Conservation (phyloP, 2,797 vertebrate species). For the Huso huso region DNA sequence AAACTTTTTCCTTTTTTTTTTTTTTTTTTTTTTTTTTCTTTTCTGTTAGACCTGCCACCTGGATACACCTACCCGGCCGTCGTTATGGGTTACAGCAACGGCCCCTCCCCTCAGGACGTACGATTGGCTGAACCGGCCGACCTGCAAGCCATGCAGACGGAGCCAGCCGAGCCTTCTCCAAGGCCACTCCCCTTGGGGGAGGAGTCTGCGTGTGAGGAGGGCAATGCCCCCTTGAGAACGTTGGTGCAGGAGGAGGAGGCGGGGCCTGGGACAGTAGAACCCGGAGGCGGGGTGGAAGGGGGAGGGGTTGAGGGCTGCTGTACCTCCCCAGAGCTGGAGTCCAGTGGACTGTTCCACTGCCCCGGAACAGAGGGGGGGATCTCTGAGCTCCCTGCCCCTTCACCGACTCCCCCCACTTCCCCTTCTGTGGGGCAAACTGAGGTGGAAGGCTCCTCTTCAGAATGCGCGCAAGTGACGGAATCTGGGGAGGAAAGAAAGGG, state of each 20-base stretch:
- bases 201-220: conserved; percentile 49
- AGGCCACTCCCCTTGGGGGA: conserved; percentile 65
- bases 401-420: conserved; percentile 25
- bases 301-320: conserved; percentile 36
- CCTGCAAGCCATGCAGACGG: conserved; percentile 73
- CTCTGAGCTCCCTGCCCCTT: conserved; percentile 41
- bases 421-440: conserved; percentile 40
- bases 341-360: conserved; percentile 47
- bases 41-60: conserved; percentile 69
- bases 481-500: no score
- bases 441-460: conserved; percentile 45
- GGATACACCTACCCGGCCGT: conserved; percentile 69
- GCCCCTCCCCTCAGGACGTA: conserved; percentile 57
- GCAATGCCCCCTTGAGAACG: conserved; percentile 47
- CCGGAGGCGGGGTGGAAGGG: conserved; percentile 20
- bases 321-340: conserved; percentile 36
- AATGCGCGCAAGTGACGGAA: conserved; percentile 26
- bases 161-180: conserved; percentile 69
- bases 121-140: conserved; percentile 72
- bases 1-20: conserved; percentile 16
- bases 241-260: conserved; percentile 41
- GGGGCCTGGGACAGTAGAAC: conserved; percentile 32
- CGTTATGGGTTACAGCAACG: conserved; percentile 64
- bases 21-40: conserved; percentile 13
- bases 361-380: conserved; percentile 40